Evolutionary conservation across 2,113 vertebrate genomes (phyloP).

Genomic region (Pandion haliaetus): DNA sequence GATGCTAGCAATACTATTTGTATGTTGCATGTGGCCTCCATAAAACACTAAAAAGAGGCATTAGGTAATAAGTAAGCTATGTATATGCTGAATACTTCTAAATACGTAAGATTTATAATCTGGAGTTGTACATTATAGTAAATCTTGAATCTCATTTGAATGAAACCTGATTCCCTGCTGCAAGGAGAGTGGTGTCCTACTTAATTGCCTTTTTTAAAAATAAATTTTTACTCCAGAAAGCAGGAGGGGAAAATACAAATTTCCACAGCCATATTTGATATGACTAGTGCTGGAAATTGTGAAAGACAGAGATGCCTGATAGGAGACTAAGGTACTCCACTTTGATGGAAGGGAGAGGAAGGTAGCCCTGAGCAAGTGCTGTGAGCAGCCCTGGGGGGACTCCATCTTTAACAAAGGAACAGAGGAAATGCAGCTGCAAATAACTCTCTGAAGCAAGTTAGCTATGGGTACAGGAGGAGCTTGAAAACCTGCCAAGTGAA

Average conservation of each 20-base stretch:
- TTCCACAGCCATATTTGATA: neutral
- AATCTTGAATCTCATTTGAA: neutral
- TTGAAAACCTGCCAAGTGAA: neutral
- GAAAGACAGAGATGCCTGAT: neutral
- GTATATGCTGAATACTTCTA: neutral
- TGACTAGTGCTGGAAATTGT: neutral
- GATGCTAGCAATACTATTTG: neutral
- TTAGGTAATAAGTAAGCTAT: neutral
- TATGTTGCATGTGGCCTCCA: neutral
- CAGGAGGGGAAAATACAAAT: neutral
- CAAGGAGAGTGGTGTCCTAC: neutral
- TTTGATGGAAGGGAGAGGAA: slow-evolving; percentile 11
- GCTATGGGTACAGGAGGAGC: neutral
- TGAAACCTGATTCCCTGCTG: neutral
- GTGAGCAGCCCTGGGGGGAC: slow-evolving; percentile 42
- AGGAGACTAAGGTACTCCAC: neutral
- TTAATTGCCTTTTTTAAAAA: neutral
- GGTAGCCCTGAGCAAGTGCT: slow-evolving; percentile 42
- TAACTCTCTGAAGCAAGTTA: neutral
- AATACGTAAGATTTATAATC: neutral
- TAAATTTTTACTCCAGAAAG: neutral
- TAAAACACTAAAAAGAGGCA: neutral
- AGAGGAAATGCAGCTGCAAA: neutral
- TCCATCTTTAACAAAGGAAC: slow-evolving; percentile 39
- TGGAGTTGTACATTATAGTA: neutral